A percentile compares a stretch with the other conserved stretches of the same genome.
Evolutionary conservation across 1,140 invertebrate genomes (phyloP).

Genomic region (Heliconius congener): DNA sequence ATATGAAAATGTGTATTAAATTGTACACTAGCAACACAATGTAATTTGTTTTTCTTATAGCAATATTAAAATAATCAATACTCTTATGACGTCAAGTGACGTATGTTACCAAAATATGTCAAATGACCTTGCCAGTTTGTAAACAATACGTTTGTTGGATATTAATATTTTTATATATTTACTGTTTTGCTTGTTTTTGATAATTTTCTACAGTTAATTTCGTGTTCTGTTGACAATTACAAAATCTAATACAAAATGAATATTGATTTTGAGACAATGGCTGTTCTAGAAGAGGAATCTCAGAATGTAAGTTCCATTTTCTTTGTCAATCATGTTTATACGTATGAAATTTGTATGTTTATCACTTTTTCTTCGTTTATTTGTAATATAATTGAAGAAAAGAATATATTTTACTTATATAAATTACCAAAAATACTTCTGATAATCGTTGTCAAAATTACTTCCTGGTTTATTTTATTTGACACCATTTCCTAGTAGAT

Average conservation of each 20-base stretch:
- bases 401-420: neutral
- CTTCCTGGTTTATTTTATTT: slow-evolving; percentile 24
- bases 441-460: slow-evolving; percentile 21
- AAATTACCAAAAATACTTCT: neutral
- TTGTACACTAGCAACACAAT: neutral
- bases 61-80: slow-evolving; percentile 28
- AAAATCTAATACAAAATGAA: slow-evolving; percentile 57
- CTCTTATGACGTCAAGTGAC: slow-evolving; percentile 49
- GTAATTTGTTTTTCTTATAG: neutral
- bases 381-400: neutral
- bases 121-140: slow-evolving; percentile 80
- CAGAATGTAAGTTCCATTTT: slow-evolving; percentile 68
- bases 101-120: slow-evolving; percentile 76
- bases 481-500: slow-evolving; percentile 28
- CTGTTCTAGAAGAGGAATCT: slow-evolving; percentile 75
- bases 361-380: slow-evolving; percentile 7
- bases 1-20: neutral
- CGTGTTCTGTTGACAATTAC: slow-evolving; percentile 25
- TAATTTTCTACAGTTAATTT: slow-evolving; percentile 25
- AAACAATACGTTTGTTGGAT: slow-evolving; percentile 69
- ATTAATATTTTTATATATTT: slow-evolving; percentile 51
- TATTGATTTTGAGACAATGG: slow-evolving; percentile 76
- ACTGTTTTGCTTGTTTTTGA: slow-evolving; percentile 37
- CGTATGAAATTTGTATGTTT: slow-evolving; percentile 26
- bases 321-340: slow-evolving; percentile 56